Evolutionary conservation across 2,113 vertebrate species (phyloP), one percentile per base, ranked within the genome.

Genomic region (Neodon shergylaensis): DNA sequence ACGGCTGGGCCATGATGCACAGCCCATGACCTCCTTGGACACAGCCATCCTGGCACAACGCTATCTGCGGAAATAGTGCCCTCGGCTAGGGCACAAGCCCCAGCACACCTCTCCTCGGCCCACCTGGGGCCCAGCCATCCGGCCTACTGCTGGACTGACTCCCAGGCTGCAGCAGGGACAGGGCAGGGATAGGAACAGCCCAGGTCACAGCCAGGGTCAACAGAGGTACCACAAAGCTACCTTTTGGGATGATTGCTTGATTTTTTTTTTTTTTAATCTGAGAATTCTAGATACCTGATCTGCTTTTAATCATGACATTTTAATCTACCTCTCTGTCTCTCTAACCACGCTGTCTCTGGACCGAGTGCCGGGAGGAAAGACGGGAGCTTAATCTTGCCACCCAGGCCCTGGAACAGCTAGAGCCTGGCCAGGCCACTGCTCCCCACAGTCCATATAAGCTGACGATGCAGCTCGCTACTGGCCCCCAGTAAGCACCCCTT

Each of bases 281-380:
- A 97, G 95, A 98, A 97, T 97, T 98, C 95, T 98, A 97, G 98
- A 98, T 97, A 97, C 98, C 98, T 98, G 98, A 98, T 98, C 98
- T 98, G 98, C 98, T 99, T 98, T 98, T 98, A 98, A 99, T 99
- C 99, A 98, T 98, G 98, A 99, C 98, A 98, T 99, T 98, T 99
- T 99, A 99, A 99, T 99, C 99, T 99, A 99, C 99, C 99, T 99
- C 99, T 99, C 99, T 99, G 99, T 99, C 98, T 98, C 98, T 98
- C 98, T 98, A 98, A 98, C 98, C 98, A 92, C 96, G 98, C 99
- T 98, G 98, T 98, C 99, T 99, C 98, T 98, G 98, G 99, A 99
- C 98, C 97, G 93, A 98, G 92, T 74, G 92, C 85, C 17, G 77
- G 89, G 95, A 97, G 95, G 92, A 61, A 61, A 96, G 93, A 92